A percentile compares a stretch with the other conserved stretches of the same genome.
Conservation (phyloP, 2,113 vertebrate species). For the Spheniscus mendiculus region DNA sequence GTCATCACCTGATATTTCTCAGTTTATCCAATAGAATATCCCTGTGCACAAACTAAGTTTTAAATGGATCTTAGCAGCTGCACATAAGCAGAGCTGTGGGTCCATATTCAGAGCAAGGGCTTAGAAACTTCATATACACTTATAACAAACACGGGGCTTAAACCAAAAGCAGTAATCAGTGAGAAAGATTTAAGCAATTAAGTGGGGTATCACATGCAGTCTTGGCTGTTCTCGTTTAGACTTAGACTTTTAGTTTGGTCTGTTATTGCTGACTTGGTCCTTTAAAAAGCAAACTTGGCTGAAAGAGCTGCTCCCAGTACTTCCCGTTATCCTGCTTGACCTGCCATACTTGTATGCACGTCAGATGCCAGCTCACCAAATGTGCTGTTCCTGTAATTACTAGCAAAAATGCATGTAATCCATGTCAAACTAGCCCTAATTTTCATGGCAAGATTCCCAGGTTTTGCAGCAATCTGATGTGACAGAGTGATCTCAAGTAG, state of each 20-base stretch:
- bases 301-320: background rate
- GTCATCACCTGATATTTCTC: background rate
- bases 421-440: background rate
- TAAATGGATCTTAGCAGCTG: background rate
- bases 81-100: background rate
- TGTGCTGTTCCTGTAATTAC: background rate
- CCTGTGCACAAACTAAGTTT: background rate
- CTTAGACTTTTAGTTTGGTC: background rate
- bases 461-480: background rate
- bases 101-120: background rate
- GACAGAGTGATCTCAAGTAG: background rate
- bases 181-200: background rate
- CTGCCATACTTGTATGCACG: background rate
- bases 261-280: background rate
- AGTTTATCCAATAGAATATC: background rate
- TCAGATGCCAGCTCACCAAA: constrained; percentile 3
- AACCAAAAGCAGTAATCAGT: background rate
- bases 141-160: background rate
- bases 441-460: background rate
- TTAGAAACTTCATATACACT: background rate
- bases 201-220: background rate
- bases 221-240: background rate
- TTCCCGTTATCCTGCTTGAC: constrained; percentile 18
- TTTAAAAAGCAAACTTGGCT: background rate
- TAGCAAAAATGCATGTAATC: background rate